Percentiles rank a stretch among this genome's conserved stretches.
Conservation (phyloP, 2,797 vertebrate species). For the Coregonus ussuriensis region DNA sequence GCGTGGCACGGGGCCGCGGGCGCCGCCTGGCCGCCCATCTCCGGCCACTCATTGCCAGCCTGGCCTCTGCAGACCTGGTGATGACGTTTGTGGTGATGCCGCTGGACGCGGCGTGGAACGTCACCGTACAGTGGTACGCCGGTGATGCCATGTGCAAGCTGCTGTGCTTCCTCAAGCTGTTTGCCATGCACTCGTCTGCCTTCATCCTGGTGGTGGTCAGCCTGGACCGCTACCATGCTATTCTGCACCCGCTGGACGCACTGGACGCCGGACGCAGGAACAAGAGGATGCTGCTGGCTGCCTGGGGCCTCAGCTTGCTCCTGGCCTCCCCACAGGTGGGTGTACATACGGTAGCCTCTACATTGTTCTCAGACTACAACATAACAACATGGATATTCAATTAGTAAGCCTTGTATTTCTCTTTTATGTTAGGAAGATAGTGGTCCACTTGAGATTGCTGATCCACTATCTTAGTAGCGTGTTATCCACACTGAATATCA, state of each 20-base stretch:
- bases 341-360: not conserved
- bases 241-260: constrained; percentile 82
- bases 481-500: not conserved
- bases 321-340: constrained; percentile 85
- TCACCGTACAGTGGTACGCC: constrained; percentile 86
- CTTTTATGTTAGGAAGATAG: not conserved
- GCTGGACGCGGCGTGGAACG: constrained; percentile 83
- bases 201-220: constrained; percentile 88
- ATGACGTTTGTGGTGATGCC: constrained; percentile 88
- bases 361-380: not conserved
- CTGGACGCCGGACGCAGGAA: constrained; percentile 78
- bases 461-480: not conserved
- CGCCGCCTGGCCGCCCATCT: constrained; percentile 81
- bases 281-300: constrained; percentile 77
- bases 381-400: no score
- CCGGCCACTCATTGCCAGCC: constrained; percentile 81
- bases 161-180: constrained; percentile 88
- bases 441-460: not conserved
- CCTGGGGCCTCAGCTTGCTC: constrained; percentile 81
- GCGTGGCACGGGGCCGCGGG: constrained; percentile 78
- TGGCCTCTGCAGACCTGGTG: constrained; percentile 82
- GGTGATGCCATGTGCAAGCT: constrained; percentile 80
- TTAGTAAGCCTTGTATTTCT: not conserved
- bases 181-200: constrained; percentile 84
- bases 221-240: constrained; percentile 83